phyloP scores from a whole-genome alignment of 2,888 invertebrate species.

The Oegoconia quadripuncta region DNA sequence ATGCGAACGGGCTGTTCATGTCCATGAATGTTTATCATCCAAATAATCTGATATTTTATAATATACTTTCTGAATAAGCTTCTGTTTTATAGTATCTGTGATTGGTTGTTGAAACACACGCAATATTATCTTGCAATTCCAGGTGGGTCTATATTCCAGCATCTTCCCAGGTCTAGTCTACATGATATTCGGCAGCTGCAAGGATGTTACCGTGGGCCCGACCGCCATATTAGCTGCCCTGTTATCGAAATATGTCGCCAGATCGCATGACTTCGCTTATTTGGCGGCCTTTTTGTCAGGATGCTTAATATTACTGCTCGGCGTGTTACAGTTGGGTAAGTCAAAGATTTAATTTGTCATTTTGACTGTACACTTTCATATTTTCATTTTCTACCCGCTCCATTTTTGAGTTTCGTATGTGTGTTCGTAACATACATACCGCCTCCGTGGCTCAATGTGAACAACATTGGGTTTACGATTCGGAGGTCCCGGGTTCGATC shows the following conservation, averaged over 20 bases:
- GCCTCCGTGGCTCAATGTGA: too few relatives aligned
- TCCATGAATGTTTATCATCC: too few relatives aligned
- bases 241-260: constrained; percentile 83
- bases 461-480: too few relatives aligned
- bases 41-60: too few relatives aligned
- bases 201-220: constrained; percentile 88
- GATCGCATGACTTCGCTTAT: constrained; percentile 84
- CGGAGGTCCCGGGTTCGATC: too few relatives aligned
- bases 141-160: constrained; percentile 94
- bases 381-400: too few relatives aligned
- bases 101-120: neutral
- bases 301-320: constrained; percentile 84
- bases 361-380: too few relatives aligned
- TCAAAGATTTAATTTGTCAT: too few relatives aligned
- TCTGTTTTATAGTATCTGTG: neutral
- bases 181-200: constrained; percentile 91
- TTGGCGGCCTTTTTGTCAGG: constrained; percentile 88
- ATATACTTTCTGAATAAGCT: neutral
- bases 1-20: too few relatives aligned
- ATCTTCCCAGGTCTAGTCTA: constrained; percentile 96
- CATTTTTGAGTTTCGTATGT: too few relatives aligned
- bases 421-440: too few relatives aligned
- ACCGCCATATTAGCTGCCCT: constrained; percentile 94
- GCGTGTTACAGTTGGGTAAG: constrained; percentile 83
- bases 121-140: constrained; percentile 21